Percentiles rank a stretch among this genome's conserved stretches.
These are phyloP conservation scores for Bucco capensis DNA, from an alignment of 2,113 vertebrate species.

Conservation along the genomic window DNA sequence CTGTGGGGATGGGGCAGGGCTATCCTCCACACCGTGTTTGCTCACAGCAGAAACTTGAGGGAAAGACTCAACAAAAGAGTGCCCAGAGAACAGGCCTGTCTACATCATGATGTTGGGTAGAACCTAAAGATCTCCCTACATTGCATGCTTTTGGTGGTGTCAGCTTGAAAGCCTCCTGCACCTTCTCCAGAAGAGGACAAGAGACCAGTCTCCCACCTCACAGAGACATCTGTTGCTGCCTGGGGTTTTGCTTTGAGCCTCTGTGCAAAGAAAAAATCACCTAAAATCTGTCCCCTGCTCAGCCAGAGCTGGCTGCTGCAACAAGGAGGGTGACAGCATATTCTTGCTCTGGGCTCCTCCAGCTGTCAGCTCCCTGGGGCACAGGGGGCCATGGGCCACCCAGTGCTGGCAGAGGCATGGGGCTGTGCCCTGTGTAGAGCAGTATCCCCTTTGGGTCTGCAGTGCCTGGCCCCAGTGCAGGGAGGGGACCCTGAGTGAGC, in stretches of 20 bases:
- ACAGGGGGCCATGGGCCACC: accelerated
- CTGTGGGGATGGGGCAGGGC: neutral
- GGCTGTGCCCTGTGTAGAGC: neutral
- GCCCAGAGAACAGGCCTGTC: neutral
- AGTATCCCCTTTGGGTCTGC: neutral
- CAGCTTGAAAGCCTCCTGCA: neutral
- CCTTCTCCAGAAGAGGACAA: neutral
- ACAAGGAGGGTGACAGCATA: neutral
- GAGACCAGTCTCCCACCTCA: neutral
- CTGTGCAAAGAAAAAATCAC: neutral
- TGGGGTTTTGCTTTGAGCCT: neutral
- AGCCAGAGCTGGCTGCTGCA: neutral
- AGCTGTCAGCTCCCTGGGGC: neutral
- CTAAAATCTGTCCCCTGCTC: neutral
- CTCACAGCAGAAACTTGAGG: neutral
- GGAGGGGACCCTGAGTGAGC: neutral
- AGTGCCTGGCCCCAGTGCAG: neutral
- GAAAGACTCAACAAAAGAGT: neutral
- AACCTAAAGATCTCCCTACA: neutral
- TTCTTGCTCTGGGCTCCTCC: neutral
- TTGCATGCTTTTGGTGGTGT: neutral
- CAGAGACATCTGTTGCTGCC: neutral
- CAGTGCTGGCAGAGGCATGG: neutral
- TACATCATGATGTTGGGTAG: neutral
- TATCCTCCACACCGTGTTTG: neutral